Conservation (phyloP, 2,888 invertebrate genomes). For the Ophion ventricosus region DNA sequence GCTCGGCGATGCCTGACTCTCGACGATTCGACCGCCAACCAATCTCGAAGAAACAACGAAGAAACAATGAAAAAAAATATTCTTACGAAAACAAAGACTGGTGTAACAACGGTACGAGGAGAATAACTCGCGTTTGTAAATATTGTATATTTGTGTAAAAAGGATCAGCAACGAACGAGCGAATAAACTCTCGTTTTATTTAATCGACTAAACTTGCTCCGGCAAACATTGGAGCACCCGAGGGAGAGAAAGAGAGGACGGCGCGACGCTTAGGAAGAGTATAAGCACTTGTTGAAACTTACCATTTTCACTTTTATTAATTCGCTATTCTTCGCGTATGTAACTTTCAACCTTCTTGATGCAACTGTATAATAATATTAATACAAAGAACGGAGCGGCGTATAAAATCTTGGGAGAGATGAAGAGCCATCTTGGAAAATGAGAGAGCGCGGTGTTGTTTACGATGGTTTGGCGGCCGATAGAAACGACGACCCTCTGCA, state of each 20-base stretch:
- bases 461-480: slow-evolving; percentile 14
- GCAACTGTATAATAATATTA: slow-evolving; percentile 38
- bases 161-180: slow-evolving; percentile 30
- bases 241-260: no score
- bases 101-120: neutral
- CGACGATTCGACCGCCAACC: neutral
- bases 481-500: slow-evolving; percentile 49
- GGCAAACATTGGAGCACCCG: neutral
- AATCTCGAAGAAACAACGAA: neutral
- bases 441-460: neutral
- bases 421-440: slow-evolving; percentile 60
- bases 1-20: slow-evolving; percentile 85
- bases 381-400: slow-evolving; percentile 49
- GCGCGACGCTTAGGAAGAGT: no score
- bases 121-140: slow-evolving; percentile 50
- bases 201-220: slow-evolving; percentile 50
- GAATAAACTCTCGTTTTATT: slow-evolving; percentile 54
- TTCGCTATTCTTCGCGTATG: slow-evolving; percentile 17
- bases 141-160: slow-evolving; percentile 68
- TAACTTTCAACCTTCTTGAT: neutral
- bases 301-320: slow-evolving; percentile 68
- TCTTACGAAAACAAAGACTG: slow-evolving; percentile 42
- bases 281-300: slow-evolving; percentile 8
- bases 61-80: neutral
- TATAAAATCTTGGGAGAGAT: slow-evolving; percentile 73